A percentile compares a stretch with the other conserved stretches of the same genome.
Evolutionary conservation across 2,888 invertebrate genomes (phyloP).

Genomic region (Drosophila neoperkinsi): DNA sequence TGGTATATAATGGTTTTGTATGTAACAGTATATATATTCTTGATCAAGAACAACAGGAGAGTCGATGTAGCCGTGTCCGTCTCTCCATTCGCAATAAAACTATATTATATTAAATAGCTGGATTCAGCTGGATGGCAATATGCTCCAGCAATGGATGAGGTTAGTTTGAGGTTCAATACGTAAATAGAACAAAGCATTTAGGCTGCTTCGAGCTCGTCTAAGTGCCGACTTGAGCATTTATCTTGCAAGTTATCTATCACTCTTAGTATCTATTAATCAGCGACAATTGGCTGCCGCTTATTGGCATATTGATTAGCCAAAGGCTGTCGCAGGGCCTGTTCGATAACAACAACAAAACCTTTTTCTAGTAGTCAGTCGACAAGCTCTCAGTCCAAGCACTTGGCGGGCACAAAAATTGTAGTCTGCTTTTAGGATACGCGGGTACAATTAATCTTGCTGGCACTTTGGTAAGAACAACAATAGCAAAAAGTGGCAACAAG

Average conservation of each 20-base stretch:
- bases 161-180: not conserved
- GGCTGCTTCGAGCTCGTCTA: constrained; percentile 3
- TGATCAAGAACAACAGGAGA: not conserved
- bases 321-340: constrained; percentile 47
- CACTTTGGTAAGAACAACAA: constrained; percentile 46
- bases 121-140: not conserved
- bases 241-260: constrained; percentile 27
- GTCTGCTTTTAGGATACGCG: constrained; percentile 57
- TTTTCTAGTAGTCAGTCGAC: constrained; percentile 20
- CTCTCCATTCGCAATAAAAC: not conserved
- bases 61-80: not conserved
- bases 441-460: constrained; percentile 64
- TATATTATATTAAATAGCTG: not conserved
- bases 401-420: constrained; percentile 23
- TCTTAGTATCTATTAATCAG: constrained; percentile 43
- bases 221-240: constrained; percentile 30
- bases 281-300: constrained; percentile 53
- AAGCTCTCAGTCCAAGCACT: constrained; percentile 24
- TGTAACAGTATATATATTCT: not conserved
- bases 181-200: not conserved
- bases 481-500: not conserved
- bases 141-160: not conserved
- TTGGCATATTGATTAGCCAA: constrained; percentile 58
- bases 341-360: constrained; percentile 38
- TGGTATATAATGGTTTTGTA: too few species aligned